Evolutionary conservation across 92 coral and sea anemone genomes (phyloP).

Genomic region (Parazoanthus swiftii): DNA sequence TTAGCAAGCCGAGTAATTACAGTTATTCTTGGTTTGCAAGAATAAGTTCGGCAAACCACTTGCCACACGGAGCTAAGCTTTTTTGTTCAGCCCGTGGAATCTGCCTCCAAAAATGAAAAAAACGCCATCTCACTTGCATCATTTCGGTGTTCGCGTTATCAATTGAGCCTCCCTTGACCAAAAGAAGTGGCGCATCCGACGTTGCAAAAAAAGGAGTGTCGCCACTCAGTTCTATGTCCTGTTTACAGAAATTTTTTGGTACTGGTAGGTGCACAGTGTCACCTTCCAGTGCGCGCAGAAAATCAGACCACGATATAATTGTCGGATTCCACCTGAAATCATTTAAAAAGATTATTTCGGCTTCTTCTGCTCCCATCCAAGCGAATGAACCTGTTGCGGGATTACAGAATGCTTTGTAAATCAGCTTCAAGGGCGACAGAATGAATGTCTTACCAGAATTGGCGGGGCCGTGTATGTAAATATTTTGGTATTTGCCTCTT

Average conservation of each 20-base stretch:
- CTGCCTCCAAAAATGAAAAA: slow-evolving; percentile 34
- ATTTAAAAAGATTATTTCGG: slow-evolving; percentile 54
- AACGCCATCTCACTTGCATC: slow-evolving; percentile 34
- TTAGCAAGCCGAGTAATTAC: not conserved
- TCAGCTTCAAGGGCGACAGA: slow-evolving; percentile 39
- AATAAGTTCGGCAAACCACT: too few relatives aligned
- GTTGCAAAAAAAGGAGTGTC: slow-evolving; percentile 52
- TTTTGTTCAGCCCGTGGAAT: slow-evolving; percentile 32
- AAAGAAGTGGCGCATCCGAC: slow-evolving; percentile 44
- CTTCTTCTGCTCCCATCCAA: slow-evolving; percentile 63
- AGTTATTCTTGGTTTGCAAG: not conserved
- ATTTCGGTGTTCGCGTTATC: slow-evolving; percentile 34
- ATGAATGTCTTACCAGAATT: slow-evolving; percentile 50
- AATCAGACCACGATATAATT: slow-evolving; percentile 59
- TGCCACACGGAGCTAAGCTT: not conserved
- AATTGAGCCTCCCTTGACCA: slow-evolving; percentile 28
- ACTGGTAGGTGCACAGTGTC: slow-evolving; percentile 55
- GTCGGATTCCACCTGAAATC: slow-evolving; percentile 62
- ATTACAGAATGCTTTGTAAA: slow-evolving; percentile 47
- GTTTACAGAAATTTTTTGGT: slow-evolving; percentile 49
- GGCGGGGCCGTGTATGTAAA: slow-evolving; percentile 44
- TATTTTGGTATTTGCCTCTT: slow-evolving; percentile 46
- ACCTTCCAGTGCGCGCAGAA: slow-evolving; percentile 58
- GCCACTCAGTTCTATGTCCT: slow-evolving; percentile 44
- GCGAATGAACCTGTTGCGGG: slow-evolving; percentile 59